phyloP scores from a whole-genome alignment of 2,113 vertebrate species.

The Boleophthalmus pectinirostris region DNA sequence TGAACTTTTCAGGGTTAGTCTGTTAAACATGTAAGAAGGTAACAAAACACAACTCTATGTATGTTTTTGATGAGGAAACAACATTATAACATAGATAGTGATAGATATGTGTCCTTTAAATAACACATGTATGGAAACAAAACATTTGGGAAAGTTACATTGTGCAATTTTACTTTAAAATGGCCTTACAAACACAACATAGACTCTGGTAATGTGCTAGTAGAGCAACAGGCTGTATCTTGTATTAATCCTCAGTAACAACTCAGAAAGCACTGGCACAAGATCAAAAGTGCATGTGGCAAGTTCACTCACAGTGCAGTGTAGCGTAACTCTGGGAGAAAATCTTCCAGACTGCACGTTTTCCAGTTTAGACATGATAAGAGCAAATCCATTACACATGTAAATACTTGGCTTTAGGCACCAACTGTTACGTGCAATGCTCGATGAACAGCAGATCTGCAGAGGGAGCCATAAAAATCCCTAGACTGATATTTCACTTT shows the following conservation, averaged over 20 bases:
- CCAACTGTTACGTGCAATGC: conserved; percentile 25
- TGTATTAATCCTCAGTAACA: conserved; percentile 1
- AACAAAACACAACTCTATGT: no score
- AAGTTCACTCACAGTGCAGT: background rate
- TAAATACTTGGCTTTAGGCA: conserved; percentile 39
- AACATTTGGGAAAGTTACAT: no score
- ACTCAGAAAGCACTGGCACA: conserved; percentile 16
- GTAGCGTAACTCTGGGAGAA: conserved; percentile 9
- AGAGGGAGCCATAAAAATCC: conserved; percentile 7
- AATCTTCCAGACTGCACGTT: conserved; percentile 5
- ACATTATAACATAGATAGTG: no score
- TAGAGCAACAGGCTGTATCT: conserved; percentile 6
- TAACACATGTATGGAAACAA: no score
- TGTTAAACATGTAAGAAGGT: no score
- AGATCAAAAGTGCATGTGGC: conserved; percentile 21
- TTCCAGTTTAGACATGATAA: conserved; percentile 21
- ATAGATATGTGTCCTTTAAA: no score
- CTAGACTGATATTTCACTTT: conserved; percentile 43
- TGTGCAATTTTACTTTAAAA: background rate
- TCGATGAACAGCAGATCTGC: conserved; percentile 34
- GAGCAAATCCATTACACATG: conserved; percentile 35
- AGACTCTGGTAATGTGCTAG: background rate
- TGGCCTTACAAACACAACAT: background rate
- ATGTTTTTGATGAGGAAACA: no score
- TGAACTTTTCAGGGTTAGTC: no score